Evolutionary conservation across 2,888 invertebrate genomes (phyloP).

Genomic region (Calliopum simillimum): DNA sequence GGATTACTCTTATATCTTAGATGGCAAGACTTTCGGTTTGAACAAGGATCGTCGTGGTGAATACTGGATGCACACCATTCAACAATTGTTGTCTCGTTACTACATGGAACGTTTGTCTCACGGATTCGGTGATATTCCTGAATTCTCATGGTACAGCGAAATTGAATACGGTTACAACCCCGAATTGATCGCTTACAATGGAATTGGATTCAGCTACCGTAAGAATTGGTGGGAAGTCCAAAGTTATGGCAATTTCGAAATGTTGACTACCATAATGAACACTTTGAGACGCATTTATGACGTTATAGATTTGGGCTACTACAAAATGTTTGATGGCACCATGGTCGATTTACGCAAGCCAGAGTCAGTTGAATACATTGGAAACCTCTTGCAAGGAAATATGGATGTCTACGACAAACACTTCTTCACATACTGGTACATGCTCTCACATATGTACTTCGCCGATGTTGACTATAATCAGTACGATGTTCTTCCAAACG

Average conservation of each 20-base stretch:
- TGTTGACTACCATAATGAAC: slow-evolving; percentile 39
- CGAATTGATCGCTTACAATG: slow-evolving; percentile 73
- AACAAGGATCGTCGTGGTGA: slow-evolving; percentile 73
- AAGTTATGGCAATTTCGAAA: slow-evolving; percentile 60
- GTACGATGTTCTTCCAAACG: slow-evolving; percentile 69
- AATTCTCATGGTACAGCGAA: slow-evolving; percentile 69
- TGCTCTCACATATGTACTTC: slow-evolving; percentile 45
- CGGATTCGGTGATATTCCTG: slow-evolving; percentile 73
- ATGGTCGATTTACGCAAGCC: slow-evolving; percentile 53
- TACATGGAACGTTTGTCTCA: slow-evolving; percentile 80
- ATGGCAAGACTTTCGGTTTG: slow-evolving; percentile 69
- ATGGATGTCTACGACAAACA: slow-evolving; percentile 58
- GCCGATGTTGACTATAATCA: slow-evolving; percentile 49
- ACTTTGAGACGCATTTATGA: slow-evolving; percentile 67
- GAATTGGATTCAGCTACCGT: slow-evolving; percentile 74
- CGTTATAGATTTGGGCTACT: slow-evolving; percentile 68
- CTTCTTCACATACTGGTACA: slow-evolving; percentile 52
- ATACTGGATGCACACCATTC: slow-evolving; percentile 73
- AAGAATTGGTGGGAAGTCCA: slow-evolving; percentile 70
- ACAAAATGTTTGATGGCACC: slow-evolving; percentile 52
- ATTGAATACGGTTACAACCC: slow-evolving; percentile 73
- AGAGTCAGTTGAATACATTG: slow-evolving; percentile 70
- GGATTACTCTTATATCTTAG: slow-evolving; percentile 74
- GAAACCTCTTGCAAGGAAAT: slow-evolving; percentile 70
- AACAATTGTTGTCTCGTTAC: slow-evolving; percentile 77